Percentiles rank a stretch among this genome's conserved stretches.
Conservation (phyloP, 2,888 invertebrate genomes). For the Orthosia incerta region DNA sequence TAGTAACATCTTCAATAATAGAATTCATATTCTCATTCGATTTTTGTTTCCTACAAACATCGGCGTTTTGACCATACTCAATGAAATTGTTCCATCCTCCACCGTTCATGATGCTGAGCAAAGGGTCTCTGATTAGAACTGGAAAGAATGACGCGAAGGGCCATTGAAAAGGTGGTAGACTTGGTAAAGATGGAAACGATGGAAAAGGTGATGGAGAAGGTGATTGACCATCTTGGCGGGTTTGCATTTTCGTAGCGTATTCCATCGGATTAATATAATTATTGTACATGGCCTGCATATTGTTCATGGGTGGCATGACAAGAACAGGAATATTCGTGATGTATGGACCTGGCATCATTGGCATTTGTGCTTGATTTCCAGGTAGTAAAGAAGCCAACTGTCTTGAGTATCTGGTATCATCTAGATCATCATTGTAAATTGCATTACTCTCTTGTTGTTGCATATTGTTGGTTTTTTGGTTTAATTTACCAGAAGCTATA, state of each 20-base stretch:
- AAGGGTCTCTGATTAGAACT: conserved; percentile 90
- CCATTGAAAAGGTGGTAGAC: conserved; percentile 81
- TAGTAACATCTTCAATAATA: conserved; percentile 38
- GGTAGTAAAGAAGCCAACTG: conserved; percentile 63
- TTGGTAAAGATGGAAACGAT: conserved; percentile 50
- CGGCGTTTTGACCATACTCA: conserved; percentile 91
- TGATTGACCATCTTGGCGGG: conserved; percentile 74
- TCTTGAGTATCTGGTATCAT: conserved; percentile 69
- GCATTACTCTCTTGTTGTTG: conserved; percentile 71
- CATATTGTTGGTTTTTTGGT: conserved; percentile 66
- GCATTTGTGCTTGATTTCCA: conserved; percentile 62
- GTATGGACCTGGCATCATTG: conserved; percentile 74
- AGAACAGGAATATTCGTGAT: conserved; percentile 81
- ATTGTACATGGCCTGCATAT: conserved; percentile 58
- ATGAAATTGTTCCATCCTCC: conserved; percentile 90
- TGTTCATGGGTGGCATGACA: conserved; percentile 73
- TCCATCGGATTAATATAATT: conserved; percentile 69
- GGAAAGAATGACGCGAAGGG: conserved; percentile 91
- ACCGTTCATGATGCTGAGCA: conserved; percentile 86
- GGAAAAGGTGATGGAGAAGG: conserved; percentile 65
- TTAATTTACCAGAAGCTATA: conserved; percentile 81
- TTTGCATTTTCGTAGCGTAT: conserved; percentile 68
- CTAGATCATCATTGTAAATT: conserved; percentile 46
- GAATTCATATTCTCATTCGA: conserved; percentile 54
- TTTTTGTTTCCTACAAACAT: conserved; percentile 87